These are phyloP conservation scores for Echinops telfairi DNA, from an alignment of 2,113 vertebrate genomes.

Conservation along the genomic window DNA sequence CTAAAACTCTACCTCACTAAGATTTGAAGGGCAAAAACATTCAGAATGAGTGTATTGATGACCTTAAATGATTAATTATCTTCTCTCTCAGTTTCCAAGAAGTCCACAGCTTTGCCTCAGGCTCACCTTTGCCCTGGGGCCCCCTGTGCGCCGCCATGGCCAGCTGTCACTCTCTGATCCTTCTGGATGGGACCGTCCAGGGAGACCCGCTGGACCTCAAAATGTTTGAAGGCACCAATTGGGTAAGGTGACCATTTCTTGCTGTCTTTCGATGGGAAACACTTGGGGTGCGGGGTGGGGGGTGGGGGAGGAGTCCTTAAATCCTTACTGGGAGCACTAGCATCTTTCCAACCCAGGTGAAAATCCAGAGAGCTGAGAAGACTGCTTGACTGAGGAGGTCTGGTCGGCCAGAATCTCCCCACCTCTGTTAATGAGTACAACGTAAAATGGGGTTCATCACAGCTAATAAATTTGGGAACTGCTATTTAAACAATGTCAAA, in stretches of 20 bases:
- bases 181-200: slow-evolving; percentile 82
- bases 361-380: slow-evolving; percentile 53
- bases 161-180: slow-evolving; percentile 84
- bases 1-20: background rate
- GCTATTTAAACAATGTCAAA: slow-evolving; percentile 14
- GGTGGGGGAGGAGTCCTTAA: background rate
- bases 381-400: background rate
- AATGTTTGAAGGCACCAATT: slow-evolving; percentile 85
- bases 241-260: slow-evolving; percentile 80
- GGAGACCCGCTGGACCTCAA: slow-evolving; percentile 86
- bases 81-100: slow-evolving; percentile 83
- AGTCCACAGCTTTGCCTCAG: slow-evolving; percentile 73
- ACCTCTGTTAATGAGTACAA: background rate
- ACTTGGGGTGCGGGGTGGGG: too few species aligned
- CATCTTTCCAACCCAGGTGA: slow-evolving; percentile 17
- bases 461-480: background rate
- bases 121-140: slow-evolving; percentile 78
- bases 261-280: background rate
- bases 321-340: background rate
- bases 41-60: slow-evolving; percentile 1
- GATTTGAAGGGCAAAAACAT: background rate
- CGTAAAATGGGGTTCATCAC: background rate
- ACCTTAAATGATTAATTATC: background rate
- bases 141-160: slow-evolving; percentile 79
- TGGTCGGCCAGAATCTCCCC: background rate